Percentiles rank a stretch among this genome's conserved stretches.
Conservation (phyloP, 2,797 vertebrate species). For the Enteromius unitaeniatus region DNA sequence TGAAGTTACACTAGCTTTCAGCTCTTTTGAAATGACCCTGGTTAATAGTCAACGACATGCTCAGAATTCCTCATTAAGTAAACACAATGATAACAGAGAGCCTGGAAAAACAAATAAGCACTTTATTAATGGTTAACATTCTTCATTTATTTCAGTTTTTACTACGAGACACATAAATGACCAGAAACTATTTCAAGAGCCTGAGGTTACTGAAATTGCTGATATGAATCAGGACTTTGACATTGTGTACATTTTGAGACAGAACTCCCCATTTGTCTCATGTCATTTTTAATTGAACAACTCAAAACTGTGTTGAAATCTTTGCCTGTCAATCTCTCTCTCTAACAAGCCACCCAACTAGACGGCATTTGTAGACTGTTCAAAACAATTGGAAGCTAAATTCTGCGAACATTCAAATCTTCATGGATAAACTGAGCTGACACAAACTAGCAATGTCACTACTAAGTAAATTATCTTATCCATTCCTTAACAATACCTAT, state of each 20-base stretch:
- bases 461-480: not conserved
- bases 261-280: not conserved
- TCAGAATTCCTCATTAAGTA: slow-evolving; percentile 72
- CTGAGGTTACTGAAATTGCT: slow-evolving; percentile 3
- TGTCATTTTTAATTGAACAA: not conserved
- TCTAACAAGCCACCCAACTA: not conserved
- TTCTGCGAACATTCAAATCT: not conserved
- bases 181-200: slow-evolving; percentile 21
- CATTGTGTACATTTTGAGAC: not conserved
- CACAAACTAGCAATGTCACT: not conserved
- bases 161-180: slow-evolving; percentile 11
- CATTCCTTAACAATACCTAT: not conserved
- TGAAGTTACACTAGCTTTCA: slow-evolving; percentile 1
- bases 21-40: slow-evolving; percentile 61
- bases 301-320: not conserved
- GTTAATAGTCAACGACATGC: slow-evolving; percentile 76
- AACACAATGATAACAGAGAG: slow-evolving; percentile 56
- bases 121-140: slow-evolving; percentile 56
- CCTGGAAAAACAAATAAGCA: slow-evolving; percentile 50
- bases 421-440: not conserved
- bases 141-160: slow-evolving; percentile 25
- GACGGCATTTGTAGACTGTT: not conserved
- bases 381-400: not conserved
- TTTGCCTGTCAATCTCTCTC: slow-evolving; percentile 8
- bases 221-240: not conserved